phyloP scores from a whole-genome alignment of 2,797 vertebrate species.

The Coilia nasus region DNA sequence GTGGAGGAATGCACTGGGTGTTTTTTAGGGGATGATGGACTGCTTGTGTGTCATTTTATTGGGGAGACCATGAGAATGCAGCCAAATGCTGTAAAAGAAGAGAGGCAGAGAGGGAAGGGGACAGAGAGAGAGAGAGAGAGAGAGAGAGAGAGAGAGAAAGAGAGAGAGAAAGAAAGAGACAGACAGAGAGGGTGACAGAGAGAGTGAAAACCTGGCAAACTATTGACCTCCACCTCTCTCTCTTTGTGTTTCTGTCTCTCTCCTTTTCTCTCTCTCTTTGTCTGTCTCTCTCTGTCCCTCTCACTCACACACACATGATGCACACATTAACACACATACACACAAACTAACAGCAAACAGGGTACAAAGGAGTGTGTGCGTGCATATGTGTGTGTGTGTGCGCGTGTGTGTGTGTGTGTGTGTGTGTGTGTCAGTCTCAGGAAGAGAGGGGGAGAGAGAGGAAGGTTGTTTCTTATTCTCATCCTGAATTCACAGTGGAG shows the following conservation, averaged over 20 bases:
- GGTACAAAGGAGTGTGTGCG: not conserved
- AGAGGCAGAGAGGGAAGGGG: not conserved
- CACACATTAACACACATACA: not conserved
- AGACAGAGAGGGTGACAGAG: slow-evolving; percentile 20
- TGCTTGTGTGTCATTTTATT: not conserved
- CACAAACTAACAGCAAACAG: not conserved
- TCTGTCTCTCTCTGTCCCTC: too few species aligned
- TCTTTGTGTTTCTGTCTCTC: not conserved
- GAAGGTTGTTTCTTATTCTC: not conserved
- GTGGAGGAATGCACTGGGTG: not conserved
- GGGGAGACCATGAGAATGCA: not conserved
- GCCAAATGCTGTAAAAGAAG: not conserved
- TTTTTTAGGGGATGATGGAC: not conserved
- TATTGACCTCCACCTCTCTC: not conserved
- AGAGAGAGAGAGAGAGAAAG: slow-evolving; percentile 1
- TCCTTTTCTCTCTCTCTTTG: not conserved
- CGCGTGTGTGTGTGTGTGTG: not conserved
- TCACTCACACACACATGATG: too few species aligned
- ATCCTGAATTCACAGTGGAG: slow-evolving; percentile 13
- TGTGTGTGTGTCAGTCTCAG: not conserved
- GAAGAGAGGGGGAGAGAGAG: not conserved
- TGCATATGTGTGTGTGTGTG: not conserved
- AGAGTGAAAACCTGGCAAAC: slow-evolving; percentile 21
- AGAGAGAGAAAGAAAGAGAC: slow-evolving; percentile 14
- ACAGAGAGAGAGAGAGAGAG: slow-evolving; percentile 7